These are phyloP conservation scores for Henicopernis longicauda DNA, from an alignment of 2,113 vertebrate species.

Conservation along the genomic window DNA sequence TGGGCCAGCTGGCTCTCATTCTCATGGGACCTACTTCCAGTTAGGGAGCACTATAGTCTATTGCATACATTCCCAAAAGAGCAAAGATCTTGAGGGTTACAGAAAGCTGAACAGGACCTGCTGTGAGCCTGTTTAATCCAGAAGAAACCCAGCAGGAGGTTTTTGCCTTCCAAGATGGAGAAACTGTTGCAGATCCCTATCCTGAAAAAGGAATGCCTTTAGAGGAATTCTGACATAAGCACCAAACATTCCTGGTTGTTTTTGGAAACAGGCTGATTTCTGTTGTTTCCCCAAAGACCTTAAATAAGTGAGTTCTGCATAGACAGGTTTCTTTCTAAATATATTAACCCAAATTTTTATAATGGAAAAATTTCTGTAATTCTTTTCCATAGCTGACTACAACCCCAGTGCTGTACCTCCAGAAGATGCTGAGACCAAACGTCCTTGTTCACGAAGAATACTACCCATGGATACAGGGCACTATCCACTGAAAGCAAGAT, in stretches of 20 bases:
- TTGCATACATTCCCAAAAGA: neutral
- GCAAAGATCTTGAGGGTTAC: neutral
- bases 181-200: neutral
- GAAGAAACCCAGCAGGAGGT: neutral
- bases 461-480: neutral
- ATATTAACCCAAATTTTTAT: neutral
- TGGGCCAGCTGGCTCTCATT: neutral
- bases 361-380: neutral
- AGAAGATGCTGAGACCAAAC: neutral
- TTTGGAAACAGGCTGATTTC: neutral
- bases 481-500: constrained; percentile 1
- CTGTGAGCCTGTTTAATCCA: neutral
- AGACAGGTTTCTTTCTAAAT: neutral
- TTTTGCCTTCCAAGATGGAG: neutral
- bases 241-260: neutral
- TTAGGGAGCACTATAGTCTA: neutral
- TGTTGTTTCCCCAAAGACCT: neutral
- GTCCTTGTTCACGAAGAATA: constrained; percentile 12
- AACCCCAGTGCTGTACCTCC: neutral
- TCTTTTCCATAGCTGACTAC: constrained; percentile 44
- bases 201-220: neutral
- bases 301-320: neutral
- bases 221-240: neutral
- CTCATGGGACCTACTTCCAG: neutral
- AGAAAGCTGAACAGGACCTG: neutral